Evolutionary conservation across 2,797 vertebrate genomes (phyloP).

Genomic region (Pempheris klunzingeri): DNA sequence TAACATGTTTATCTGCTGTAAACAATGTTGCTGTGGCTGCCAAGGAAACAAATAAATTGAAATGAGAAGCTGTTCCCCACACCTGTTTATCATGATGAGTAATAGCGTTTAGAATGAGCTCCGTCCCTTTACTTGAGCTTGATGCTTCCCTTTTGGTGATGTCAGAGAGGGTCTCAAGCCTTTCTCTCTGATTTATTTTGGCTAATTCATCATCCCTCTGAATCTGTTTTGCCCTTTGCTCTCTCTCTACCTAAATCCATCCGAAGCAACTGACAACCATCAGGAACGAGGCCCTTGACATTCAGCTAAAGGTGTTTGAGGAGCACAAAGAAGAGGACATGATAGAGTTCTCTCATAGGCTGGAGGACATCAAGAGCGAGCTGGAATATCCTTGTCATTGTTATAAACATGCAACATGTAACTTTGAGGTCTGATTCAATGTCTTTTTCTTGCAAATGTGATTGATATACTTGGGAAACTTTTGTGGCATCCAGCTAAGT

Average conservation of each 20-base stretch:
- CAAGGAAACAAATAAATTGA: conserved; percentile 62
- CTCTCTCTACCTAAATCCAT: conserved; percentile 22
- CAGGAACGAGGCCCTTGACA: conserved; percentile 95
- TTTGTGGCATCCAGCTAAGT: conserved; percentile 6
- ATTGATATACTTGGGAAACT: conserved; percentile 10
- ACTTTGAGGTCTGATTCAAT: conserved; percentile 20
- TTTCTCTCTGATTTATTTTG: conserved; percentile 22
- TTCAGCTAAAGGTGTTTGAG: conserved; percentile 97
- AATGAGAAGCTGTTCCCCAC: conserved; percentile 13
- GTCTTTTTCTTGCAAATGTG: conserved; percentile 21
- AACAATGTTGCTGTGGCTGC: conserved; percentile 57
- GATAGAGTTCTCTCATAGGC: conserved; percentile 95
- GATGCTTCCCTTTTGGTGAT: conserved; percentile 12
- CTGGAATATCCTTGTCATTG: conserved; percentile 95
- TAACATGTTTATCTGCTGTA: conserved; percentile 69
- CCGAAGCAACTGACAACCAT: conserved; percentile 87
- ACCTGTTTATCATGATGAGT: conserved; percentile 50
- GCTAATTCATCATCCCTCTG: conserved; percentile 8
- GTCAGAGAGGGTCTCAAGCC: conserved; percentile 6
- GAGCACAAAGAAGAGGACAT: conserved; percentile 98
- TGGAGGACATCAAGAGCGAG: conserved; percentile 95
- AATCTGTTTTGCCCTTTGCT: conserved; percentile 7
- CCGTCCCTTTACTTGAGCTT: conserved; percentile 15
- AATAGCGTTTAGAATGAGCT: conserved; percentile 38
- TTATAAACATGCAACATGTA: neutral